Base-by-base conservation (phyloP, 30 jellyfish, hydroid and myxozoan genomes). In the Clytia hemisphaerica region DNA sequence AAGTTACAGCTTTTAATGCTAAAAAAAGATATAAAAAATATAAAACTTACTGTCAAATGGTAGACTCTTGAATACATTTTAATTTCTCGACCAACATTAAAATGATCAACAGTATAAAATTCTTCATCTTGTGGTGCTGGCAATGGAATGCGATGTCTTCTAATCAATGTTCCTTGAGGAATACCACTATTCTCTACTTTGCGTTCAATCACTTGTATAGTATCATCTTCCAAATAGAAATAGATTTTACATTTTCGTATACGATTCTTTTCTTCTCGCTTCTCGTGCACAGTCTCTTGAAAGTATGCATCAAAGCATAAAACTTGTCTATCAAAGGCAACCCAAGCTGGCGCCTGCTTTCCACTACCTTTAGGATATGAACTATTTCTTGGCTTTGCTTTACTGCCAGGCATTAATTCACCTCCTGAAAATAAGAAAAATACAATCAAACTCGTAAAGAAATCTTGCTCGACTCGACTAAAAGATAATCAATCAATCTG, bases 221-320 rank as follows among this genome's bases (percentile, higher is more conserved):
- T 85, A 42, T 85, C 93, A 85, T 85, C 96, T 77, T 85, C 96
- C 73, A 85, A 51, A 58, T 85, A 85, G 61, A 85, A 85, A 55
- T 71, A 85, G 21, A 85, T 85, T 57, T 85, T 85, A 65, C 96
- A 85, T 32, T 65, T 61, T 49, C 96, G 46, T 26, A 87, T 78
- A 24, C 96, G 86, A 70, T 38, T 71, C 25, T 79, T 78, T 74
- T 87, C 96, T 45, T 87, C 96, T 45, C 94, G 67, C 50, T 87
- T 87, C 58, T 87, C 96, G 22, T 87, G 96, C 38, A 87, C 96
- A 1, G 94, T 83, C 67, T 87, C 96, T 72, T 87, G 96, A 68
- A 87, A 87, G 51, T 76, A 75, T 5, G 94, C 96, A 79, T 87
- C 94, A 70, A 87, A 87, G 69, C 94, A 87, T 37, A 87, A 83